A percentile compares a stretch with the other conserved stretches of the same genome.
Conservation (phyloP, 2,888 invertebrate species). For the Perdita meconis region DNA sequence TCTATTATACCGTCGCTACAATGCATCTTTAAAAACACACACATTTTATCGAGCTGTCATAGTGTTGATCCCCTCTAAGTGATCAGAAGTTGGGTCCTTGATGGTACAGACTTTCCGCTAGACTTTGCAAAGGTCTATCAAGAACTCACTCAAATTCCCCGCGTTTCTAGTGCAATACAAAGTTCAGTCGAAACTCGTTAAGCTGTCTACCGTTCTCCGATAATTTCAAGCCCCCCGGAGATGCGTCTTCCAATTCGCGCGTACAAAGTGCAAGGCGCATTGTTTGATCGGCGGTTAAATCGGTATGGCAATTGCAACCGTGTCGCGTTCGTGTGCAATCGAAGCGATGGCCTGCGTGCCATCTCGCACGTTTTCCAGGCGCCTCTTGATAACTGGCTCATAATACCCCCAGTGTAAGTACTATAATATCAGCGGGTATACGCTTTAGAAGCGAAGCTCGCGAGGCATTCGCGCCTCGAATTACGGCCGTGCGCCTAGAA, state of each 20-base stretch:
- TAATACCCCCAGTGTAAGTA: constrained; percentile 24
- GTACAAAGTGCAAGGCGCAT: constrained; percentile 11
- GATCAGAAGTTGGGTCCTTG: too few relatives aligned
- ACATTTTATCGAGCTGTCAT: too few relatives aligned
- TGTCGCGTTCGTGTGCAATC: constrained; percentile 41
- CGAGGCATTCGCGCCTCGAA: constrained; percentile 15
- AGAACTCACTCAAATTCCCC: too few relatives aligned
- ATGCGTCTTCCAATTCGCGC: not conserved
- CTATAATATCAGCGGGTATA: constrained; percentile 18
- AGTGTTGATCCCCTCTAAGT: too few relatives aligned
- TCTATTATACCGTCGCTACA: too few relatives aligned
- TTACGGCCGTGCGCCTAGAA: constrained; percentile 38
- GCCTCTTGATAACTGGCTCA: constrained; percentile 53
- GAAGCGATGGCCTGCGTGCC: constrained; percentile 71
- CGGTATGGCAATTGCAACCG: constrained; percentile 48
- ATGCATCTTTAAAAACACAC: too few relatives aligned
- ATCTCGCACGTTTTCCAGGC: constrained; percentile 75
- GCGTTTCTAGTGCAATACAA: too few relatives aligned
- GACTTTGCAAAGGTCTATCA: too few relatives aligned
- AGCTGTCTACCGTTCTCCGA: too few relatives aligned
- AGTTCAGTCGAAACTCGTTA: too few relatives aligned
- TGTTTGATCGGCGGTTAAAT: constrained; percentile 42
- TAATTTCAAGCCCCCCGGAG: too few relatives aligned
- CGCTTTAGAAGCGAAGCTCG: constrained; percentile 5
- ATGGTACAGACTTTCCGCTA: too few relatives aligned